Conservation (phyloP, 2,888 invertebrate species). For the Drosophila rubida region DNA sequence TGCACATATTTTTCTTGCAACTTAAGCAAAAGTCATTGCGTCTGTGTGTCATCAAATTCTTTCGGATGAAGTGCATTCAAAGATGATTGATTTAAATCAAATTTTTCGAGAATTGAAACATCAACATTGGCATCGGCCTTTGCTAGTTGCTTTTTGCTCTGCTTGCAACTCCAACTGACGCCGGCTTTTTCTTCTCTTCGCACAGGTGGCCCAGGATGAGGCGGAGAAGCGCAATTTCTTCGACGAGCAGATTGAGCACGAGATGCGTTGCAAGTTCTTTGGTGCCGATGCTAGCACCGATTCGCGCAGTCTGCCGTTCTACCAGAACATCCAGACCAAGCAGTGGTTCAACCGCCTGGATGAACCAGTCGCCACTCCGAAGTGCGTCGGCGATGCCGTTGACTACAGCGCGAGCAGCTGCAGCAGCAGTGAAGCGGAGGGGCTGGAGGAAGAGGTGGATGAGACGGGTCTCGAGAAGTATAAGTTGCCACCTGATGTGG, state of each 20-base stretch:
- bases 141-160: no score
- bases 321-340: constrained; percentile 83
- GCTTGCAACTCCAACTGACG: no score
- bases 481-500: constrained; percentile 86
- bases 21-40: no score
- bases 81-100: no score
- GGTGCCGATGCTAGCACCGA: constrained; percentile 80
- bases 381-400: constrained; percentile 76
- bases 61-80: no score
- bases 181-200: background rate
- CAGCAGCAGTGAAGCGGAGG: background rate
- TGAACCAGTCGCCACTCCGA: constrained; percentile 78
- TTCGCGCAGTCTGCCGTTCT: constrained; percentile 81
- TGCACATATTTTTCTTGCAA: no score
- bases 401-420: constrained; percentile 32
- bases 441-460: no score
- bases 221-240: constrained; percentile 83
- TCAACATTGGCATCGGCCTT: no score
- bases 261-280: constrained; percentile 83
- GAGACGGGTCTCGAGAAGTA: constrained; percentile 64
- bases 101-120: no score
- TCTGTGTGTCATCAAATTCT: no score
- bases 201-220: constrained; percentile 83
- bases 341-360: constrained; percentile 83
- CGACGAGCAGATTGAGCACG: constrained; percentile 82